These are phyloP conservation scores for Rhopalosiphum maidis DNA, from an alignment of 1,140 invertebrate species.

Conservation along the genomic window DNA sequence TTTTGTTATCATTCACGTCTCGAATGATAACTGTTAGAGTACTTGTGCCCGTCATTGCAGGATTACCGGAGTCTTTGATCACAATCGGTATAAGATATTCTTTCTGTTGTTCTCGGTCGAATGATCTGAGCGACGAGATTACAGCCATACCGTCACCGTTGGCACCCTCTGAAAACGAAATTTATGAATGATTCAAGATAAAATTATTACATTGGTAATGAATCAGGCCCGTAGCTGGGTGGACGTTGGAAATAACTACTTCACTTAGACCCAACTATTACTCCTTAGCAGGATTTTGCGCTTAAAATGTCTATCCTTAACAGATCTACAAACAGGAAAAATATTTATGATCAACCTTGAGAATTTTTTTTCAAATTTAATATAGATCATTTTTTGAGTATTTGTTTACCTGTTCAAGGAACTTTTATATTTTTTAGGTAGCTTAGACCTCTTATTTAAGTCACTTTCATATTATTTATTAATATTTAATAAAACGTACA, in stretches of 20 bases:
- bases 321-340: not conserved
- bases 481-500: no score
- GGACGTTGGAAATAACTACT: not conserved
- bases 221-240: not conserved
- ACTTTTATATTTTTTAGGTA: no score
- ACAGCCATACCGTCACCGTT: constrained; percentile 96
- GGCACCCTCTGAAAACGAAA: constrained; percentile 76
- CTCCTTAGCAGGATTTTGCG: no score
- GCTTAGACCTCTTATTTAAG: no score
- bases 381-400: not conserved
- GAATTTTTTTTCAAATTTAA: not conserved
- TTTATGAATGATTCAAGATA: not conserved
- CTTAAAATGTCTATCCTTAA: not conserved
- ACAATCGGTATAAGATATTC: constrained; percentile 94
- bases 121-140: constrained; percentile 85
- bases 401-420: no score
- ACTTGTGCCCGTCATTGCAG: constrained; percentile 91
- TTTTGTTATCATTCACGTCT: constrained; percentile 96
- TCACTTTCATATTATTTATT: no score
- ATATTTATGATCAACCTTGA: no score
- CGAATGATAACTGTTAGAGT: constrained; percentile 95
- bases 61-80: constrained; percentile 88
- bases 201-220: not conserved
- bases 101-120: constrained; percentile 94
- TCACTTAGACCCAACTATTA: not conserved